Base-by-base conservation (phyloP, 2,888 invertebrate species). In the Eurytoma adleriae region DNA sequence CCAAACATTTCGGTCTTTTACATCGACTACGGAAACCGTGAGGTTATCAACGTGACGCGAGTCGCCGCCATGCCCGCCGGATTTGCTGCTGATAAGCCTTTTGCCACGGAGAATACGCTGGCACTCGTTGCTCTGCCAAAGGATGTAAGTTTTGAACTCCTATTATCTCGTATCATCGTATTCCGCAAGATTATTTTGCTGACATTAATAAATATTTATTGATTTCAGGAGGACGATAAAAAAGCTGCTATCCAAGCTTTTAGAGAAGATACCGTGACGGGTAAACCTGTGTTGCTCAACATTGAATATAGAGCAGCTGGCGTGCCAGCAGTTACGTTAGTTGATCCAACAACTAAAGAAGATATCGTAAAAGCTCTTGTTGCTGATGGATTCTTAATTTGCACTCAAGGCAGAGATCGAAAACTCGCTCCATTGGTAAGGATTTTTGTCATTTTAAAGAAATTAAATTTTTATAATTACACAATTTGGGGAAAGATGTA, bases 21-120 rank as follows among this genome's bases (percentile, higher is more conserved):
- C 92, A 94, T 99, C 85, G 99, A 99, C 91, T 99, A 98, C 89
- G 99, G 99, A 85, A 99, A 99, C 91, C 94, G 96, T 89, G 98
- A 98, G 93, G 91, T 92, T 14, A 92, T 96, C 54, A 93, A 93
- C 84, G 91, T 93, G 27, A 94, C 94, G 67, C 94, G 95, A 82
- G 93, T 98, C 86, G 98, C 98, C n/a, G 91, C 94, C 16, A 92
- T 99, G 83, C 98, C 99, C 0, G 92, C 95, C 30, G 94, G 94
- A 76, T 96, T 95, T 87, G 93, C 94, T 54, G 90, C 92, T 2
- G 95, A 97, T 76, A 94, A 94, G 80, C 94, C 96, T 62, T 96
- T 94, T 89, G 99, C 98, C 0, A 94, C 93, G n/a, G 98, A 98
- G 89, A 98, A 96, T 89, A 92, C 92, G 2, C 92, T 99, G 80